Evolutionary conservation across 2,888 invertebrate species (phyloP), one percentile per base, ranked within the genome.

Genomic region (Sinodicranocentrus sp.): DNA sequence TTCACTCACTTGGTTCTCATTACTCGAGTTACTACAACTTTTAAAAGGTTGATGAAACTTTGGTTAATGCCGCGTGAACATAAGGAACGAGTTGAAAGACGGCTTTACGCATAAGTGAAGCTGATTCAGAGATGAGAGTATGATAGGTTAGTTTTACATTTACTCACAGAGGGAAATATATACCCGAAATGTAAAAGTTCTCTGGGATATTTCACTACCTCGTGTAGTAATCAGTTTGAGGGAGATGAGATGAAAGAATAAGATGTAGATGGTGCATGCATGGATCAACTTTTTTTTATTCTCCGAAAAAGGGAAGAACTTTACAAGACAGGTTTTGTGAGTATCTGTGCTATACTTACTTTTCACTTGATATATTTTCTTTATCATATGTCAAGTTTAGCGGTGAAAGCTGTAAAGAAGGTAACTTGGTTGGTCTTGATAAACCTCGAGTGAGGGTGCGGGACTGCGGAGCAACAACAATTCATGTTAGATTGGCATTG

Each of bases 41-140:
- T 54, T 54, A 6, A 21, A 54, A 54, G 5, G 54, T 21, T 54
- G n/a, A n/a, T n/a, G 23, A 48, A 70, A 70, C 48, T 52, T 70
- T 70, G 26, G 15, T 44, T 67, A 67, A 67, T 67, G 44, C 44
- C 67, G 21, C 44, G 43, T 67, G 25, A 52, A 28, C 70, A 21
- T 52, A 52, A 52, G 28, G 19, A 70, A 52, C 33, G 17, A 13
- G 70, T 52, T 70, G 70, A 70, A 52, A 70, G 52, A 70, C 70
- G 19, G 48, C 10, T 15, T n/a, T 10, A 48, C 48, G 10, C 33
- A 33, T 10, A 33, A 33, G 33, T 33, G 33, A 33, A 33, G 33
- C 3, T 33, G 33, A 33, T 39, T 39, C 13, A 39, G 39, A 39
- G 13, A 13, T 39, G 5, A 39, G 39, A 39, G 39, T 17, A 48